phyloP scores from a whole-genome alignment of 2,797 vertebrate species.

The Melanogrammus aeglefinus region DNA sequence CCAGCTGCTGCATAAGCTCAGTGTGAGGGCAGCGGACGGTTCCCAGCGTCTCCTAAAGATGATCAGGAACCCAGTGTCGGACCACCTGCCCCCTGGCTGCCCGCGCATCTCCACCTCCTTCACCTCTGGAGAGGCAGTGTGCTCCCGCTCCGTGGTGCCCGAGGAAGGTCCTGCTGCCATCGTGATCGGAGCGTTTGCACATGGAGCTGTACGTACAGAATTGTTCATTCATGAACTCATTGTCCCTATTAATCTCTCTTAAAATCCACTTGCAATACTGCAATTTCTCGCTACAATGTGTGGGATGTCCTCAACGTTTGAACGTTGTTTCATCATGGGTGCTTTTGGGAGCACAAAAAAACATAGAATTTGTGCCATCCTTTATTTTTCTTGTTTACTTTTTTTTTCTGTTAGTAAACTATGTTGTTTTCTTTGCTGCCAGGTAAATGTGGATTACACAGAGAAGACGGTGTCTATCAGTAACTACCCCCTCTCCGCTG shows the following conservation, averaged over 20 bases:
- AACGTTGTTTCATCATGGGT: background rate
- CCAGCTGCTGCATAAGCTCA: constrained; percentile 95
- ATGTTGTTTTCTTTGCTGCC: background rate
- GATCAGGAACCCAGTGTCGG: constrained; percentile 93
- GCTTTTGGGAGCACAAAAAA: background rate
- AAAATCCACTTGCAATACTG: background rate
- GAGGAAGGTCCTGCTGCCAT: constrained; percentile 80
- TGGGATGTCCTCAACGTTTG: background rate
- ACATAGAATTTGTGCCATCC: no score
- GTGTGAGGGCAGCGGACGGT: constrained; percentile 91
- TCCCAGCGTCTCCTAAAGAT: constrained; percentile 88
- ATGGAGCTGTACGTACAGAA: constrained; percentile 81
- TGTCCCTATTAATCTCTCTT: background rate
- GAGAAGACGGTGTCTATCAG: constrained; percentile 92
- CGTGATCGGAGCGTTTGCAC: constrained; percentile 94
- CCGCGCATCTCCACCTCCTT: constrained; percentile 87
- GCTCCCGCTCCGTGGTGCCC: constrained; percentile 79
- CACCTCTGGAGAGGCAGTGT: constrained; percentile 72
- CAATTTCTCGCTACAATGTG: no score
- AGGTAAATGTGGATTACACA: constrained; percentile 86
- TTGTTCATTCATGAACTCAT: background rate
- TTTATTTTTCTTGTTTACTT: background rate
- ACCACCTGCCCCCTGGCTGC: constrained; percentile 92
- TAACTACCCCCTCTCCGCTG: constrained; percentile 95
- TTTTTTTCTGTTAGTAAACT: background rate